These are phyloP conservation scores for Hylomyscus alleni DNA, from an alignment of 2,797 vertebrate genomes.

Conservation along the genomic window DNA sequence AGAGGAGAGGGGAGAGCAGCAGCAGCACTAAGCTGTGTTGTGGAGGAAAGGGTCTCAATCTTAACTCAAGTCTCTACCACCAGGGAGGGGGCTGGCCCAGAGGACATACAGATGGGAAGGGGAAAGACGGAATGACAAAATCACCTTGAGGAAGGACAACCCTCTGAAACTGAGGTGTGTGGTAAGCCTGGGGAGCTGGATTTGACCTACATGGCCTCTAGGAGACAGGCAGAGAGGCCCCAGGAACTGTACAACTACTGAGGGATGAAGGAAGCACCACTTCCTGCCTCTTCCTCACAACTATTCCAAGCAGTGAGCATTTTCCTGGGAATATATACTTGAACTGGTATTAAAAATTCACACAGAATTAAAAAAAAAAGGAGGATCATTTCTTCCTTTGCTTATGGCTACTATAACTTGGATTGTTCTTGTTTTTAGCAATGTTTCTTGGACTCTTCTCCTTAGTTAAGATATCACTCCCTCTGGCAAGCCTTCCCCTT, in stretches of 20 bases:
- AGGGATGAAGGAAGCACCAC: neutral
- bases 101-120: neutral
- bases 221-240: neutral
- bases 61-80: conserved; percentile 9
- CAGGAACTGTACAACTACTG: neutral
- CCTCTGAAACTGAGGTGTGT: neutral
- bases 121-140: neutral
- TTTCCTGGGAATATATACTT: conserved; percentile 50
- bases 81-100: neutral
- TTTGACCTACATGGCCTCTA: neutral
- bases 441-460: neutral
- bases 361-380: conserved; percentile 11
- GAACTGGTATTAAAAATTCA: conserved; percentile 49
- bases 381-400: neutral
- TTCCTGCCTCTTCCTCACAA: conserved; percentile 1
- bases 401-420: neutral
- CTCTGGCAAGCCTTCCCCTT: neutral
- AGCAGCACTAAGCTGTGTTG: conserved; percentile 20
- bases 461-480: neutral
- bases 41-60: conserved; percentile 34
- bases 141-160: neutral
- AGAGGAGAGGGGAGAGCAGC: conserved; percentile 65
- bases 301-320: neutral
- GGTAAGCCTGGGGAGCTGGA: neutral
- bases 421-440: neutral